Percentiles rank a stretch among this genome's conserved stretches.
Evolutionary conservation across 1,140 invertebrate genomes (phyloP).

Genomic region (Bombus waltoni): DNA sequence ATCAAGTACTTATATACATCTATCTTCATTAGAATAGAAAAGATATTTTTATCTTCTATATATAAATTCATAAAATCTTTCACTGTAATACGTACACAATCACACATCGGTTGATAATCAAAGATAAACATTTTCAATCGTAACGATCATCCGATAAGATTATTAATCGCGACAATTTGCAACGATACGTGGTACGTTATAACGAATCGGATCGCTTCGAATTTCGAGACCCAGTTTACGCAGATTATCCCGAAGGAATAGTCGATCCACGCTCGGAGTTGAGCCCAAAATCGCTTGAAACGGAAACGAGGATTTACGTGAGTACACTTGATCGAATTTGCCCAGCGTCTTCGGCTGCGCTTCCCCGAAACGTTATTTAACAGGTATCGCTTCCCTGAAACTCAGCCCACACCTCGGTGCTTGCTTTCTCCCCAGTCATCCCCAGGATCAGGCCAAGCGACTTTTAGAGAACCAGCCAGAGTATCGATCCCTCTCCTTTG

Average conservation of each 20-base stretch:
- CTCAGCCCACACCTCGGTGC: neutral
- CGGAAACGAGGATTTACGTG: conserved; percentile 59
- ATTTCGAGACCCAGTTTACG: conserved; percentile 46
- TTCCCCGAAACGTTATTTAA: conserved; percentile 41
- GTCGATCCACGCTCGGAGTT: conserved; percentile 39
- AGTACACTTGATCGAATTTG: conserved; percentile 55
- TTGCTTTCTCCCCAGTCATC: conserved; percentile 7
- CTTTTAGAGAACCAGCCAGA: conserved; percentile 25
- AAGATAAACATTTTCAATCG: too few relatives aligned
- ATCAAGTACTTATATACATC: too few relatives aligned
- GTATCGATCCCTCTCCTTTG: conserved; percentile 67
- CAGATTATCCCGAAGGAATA: conserved; percentile 56
- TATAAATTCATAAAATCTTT: too few relatives aligned
- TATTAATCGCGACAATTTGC: conserved; percentile 30
- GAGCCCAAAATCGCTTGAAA: conserved; percentile 37
- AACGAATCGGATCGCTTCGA: conserved; percentile 13
- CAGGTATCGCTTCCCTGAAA: conserved; percentile 39
- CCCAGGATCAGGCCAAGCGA: conserved; percentile 32
- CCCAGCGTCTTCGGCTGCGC: conserved; percentile 24
- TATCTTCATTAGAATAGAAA: too few relatives aligned
- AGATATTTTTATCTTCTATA: too few relatives aligned
- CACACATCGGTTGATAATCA: rapidly evolving
- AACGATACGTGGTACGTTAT: conserved; percentile 34
- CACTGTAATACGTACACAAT: too few relatives aligned
- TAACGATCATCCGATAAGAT: neutral